These are phyloP conservation scores for Otis tarda DNA, from an alignment of 2,113 vertebrate genomes.

Conservation along the genomic window DNA sequence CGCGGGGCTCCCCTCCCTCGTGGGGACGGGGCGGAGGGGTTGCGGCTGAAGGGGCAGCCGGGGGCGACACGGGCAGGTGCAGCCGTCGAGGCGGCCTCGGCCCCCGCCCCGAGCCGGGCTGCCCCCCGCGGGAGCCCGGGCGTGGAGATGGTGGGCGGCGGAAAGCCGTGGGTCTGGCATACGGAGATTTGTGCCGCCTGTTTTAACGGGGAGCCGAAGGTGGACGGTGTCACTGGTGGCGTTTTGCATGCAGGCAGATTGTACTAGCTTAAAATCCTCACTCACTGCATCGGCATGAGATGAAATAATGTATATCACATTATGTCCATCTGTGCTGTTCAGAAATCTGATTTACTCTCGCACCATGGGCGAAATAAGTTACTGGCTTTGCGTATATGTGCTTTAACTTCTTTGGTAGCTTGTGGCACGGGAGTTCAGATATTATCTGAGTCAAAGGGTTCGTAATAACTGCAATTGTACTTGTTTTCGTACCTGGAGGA, in stretches of 20 bases:
- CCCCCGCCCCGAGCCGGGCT: not conserved
- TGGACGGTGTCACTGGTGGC: not conserved
- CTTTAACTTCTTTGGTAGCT: not conserved
- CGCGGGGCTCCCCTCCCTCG: no score
- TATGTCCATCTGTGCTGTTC: not conserved
- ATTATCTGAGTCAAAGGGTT: not conserved
- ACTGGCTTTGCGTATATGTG: not conserved
- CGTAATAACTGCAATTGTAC: not conserved
- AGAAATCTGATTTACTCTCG: not conserved
- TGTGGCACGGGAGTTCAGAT: not conserved
- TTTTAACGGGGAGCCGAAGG: not conserved
- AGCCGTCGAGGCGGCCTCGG: not conserved
- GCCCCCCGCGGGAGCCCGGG: no score
- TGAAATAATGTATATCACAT: not conserved
- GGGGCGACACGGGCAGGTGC: not conserved
- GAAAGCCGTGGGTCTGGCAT: not conserved
- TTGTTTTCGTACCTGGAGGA: not conserved
- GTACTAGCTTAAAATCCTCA: not conserved
- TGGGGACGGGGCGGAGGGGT: no score
- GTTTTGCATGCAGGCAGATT: not conserved
- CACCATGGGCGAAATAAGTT: fast-evolving
- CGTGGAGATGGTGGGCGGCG: not conserved
- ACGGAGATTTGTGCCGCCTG: not conserved
- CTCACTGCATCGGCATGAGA: not conserved
- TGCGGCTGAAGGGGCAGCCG: not conserved